Percentiles rank a stretch among this genome's conserved stretches.
Evolutionary conservation across 1,140 invertebrate genomes (phyloP).

Genomic region (Idris sp.): DNA sequence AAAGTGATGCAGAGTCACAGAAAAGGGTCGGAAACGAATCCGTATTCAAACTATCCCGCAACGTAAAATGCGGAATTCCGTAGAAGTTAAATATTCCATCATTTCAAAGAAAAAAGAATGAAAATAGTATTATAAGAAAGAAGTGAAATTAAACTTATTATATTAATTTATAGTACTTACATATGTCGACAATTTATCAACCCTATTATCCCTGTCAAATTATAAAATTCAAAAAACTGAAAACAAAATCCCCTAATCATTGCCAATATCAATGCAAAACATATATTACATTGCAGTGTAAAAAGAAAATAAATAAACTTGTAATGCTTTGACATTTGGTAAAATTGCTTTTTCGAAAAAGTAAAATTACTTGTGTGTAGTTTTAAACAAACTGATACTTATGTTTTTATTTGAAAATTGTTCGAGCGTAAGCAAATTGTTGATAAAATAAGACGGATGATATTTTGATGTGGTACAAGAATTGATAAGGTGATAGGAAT

Average conservation of each 20-base stretch:
- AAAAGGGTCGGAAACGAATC: slow-evolving; percentile 48
- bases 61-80: slow-evolving; percentile 55
- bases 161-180: slow-evolving; percentile 25
- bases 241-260: too few relatives aligned
- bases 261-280: too few relatives aligned
- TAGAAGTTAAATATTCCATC: slow-evolving; percentile 53
- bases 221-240: neutral
- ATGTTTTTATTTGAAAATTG: slow-evolving; percentile 14
- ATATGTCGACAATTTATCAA: neutral
- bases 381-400: too few relatives aligned
- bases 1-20: slow-evolving; percentile 42
- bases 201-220: too few relatives aligned
- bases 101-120: slow-evolving; percentile 26
- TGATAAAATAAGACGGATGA: slow-evolving; percentile 35
- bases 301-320: too few relatives aligned
- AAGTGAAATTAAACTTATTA: slow-evolving; percentile 22
- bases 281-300: too few relatives aligned
- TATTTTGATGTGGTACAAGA: slow-evolving; percentile 22
- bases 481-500: slow-evolving; percentile 30
- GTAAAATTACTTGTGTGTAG: too few relatives aligned
- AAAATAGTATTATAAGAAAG: slow-evolving; percentile 22
- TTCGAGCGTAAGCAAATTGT: slow-evolving; percentile 17
- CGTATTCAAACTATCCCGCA: slow-evolving; percentile 52
- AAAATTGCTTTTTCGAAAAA: too few relatives aligned
- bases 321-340: too few relatives aligned